These are phyloP conservation scores for Theonella swinhoei DNA, from an alignment of 37 sponge, comb jelly and placozoan genomes.

Conservation along the genomic window DNA sequence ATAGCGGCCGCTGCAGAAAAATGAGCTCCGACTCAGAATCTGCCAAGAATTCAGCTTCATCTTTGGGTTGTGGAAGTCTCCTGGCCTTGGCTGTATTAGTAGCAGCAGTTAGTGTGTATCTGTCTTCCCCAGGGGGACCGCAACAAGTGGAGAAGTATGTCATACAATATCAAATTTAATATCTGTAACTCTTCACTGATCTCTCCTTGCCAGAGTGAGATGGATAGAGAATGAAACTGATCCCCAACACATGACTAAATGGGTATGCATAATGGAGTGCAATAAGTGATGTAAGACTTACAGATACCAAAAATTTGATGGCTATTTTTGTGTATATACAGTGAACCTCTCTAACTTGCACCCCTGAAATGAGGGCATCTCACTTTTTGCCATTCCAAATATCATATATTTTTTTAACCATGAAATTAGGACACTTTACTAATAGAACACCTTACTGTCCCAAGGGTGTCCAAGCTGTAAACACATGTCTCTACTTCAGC, in stretches of 20 bases:
- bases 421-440: too few species aligned
- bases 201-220: background rate
- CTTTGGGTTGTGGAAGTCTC: background rate
- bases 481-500: conserved; percentile 9
- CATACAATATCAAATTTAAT: background rate
- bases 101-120: background rate
- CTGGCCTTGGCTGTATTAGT: background rate
- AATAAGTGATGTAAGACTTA: background rate
- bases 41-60: too few species aligned
- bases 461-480: background rate
- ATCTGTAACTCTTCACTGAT: background rate
- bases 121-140: background rate
- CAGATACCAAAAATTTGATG: background rate
- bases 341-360: background rate
- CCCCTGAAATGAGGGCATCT: background rate
- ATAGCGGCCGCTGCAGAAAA: too few species aligned
- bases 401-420: too few species aligned
- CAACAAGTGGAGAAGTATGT: background rate
- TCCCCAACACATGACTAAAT: conserved; percentile 34
- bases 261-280: conserved; percentile 24
- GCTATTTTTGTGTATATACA: background rate
- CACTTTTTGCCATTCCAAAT: too few species aligned
- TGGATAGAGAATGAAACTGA: conserved; percentile 20
- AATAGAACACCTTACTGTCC: background rate
- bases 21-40: too few species aligned